Conservation (phyloP, 2,113 vertebrate species). For the Kryptolebias marmoratus region DNA sequence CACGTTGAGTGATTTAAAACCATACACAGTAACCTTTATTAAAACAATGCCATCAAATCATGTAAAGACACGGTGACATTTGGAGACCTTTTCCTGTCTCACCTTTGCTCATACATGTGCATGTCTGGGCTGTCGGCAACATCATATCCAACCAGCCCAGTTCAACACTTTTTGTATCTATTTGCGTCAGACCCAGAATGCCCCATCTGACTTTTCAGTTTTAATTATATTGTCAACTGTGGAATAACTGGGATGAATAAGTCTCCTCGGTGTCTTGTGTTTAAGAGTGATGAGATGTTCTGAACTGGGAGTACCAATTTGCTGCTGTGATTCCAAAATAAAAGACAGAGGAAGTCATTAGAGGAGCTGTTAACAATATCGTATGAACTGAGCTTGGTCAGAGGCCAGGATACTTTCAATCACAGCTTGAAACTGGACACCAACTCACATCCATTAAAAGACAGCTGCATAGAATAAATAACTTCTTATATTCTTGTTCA, state of each 20-base stretch:
- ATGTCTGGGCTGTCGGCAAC: not conserved
- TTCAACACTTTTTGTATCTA: slow-evolving; percentile 1
- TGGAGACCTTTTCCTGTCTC: not conserved
- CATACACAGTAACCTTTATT: not conserved
- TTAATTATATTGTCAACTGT: slow-evolving; percentile 53
- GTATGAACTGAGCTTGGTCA: slow-evolving; percentile 38
- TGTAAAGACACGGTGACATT: not conserved
- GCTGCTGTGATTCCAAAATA: slow-evolving; percentile 30
- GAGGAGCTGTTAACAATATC: slow-evolving; percentile 53
- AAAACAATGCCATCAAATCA: not conserved
- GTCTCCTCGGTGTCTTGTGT: slow-evolving; percentile 30
- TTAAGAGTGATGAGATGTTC: slow-evolving; percentile 53
- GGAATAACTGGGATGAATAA: slow-evolving; percentile 49
- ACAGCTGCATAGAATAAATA: slow-evolving; percentile 51
- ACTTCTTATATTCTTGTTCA: slow-evolving; percentile 51
- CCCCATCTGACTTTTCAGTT: slow-evolving; percentile 36
- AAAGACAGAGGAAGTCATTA: slow-evolving; percentile 61
- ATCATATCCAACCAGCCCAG: not conserved
- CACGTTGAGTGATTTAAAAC: not conserved
- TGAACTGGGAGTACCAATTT: slow-evolving; percentile 27
- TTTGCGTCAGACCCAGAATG: slow-evolving; percentile 11
- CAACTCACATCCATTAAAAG: slow-evolving; percentile 54
- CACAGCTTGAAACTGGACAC: slow-evolving; percentile 63
- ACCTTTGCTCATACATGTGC: not conserved
- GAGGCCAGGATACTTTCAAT: slow-evolving; percentile 57